Conservation (phyloP, 2,113 vertebrate genomes). For the Indicator maculatus region DNA sequence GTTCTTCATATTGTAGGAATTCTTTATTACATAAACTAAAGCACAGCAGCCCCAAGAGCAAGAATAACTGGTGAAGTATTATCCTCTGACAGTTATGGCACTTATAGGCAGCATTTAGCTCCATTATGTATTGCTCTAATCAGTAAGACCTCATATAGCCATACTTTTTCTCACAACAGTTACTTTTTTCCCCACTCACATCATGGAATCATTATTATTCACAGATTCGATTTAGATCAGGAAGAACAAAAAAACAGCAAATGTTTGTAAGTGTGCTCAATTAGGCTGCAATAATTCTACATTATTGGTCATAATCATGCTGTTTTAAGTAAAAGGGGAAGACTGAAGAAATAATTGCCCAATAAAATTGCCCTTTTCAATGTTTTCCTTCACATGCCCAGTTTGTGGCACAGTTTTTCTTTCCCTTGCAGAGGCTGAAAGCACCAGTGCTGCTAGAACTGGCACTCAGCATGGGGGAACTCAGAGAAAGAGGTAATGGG, state of each 20-base stretch:
- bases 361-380: background rate
- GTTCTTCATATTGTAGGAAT: background rate
- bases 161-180: background rate
- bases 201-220: background rate
- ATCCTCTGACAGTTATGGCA: background rate
- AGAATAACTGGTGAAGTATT: background rate
- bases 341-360: background rate
- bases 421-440: background rate
- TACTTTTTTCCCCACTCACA: background rate
- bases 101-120: background rate
- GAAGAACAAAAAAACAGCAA: slow-evolving; percentile 31
- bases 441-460: background rate
- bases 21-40: background rate
- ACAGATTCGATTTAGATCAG: slow-evolving; percentile 69
- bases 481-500: background rate
- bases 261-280: slow-evolving; percentile 11
- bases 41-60: background rate
- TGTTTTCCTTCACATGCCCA: background rate
- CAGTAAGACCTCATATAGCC: background rate
- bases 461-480: rapidly evolving
- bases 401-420: background rate
- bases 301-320: background rate
- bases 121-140: background rate
- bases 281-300: background rate
- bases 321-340: background rate